Percentiles rank a stretch among this genome's conserved stretches.
Conservation (phyloP, 2,888 invertebrate species). For the Onchidella celtica region DNA sequence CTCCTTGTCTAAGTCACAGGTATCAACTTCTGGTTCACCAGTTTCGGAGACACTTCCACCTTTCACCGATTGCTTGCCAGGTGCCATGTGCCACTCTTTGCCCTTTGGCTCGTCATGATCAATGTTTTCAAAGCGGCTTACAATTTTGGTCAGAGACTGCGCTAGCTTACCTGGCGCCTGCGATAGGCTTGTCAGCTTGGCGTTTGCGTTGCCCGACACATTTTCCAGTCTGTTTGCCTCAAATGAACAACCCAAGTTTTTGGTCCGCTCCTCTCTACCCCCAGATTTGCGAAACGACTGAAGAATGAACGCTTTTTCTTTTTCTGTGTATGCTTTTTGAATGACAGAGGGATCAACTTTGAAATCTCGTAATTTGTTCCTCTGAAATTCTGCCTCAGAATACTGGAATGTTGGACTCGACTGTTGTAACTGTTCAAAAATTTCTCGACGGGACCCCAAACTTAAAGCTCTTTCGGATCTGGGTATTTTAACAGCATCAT, state of each 20-base stretch:
- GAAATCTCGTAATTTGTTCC: background rate
- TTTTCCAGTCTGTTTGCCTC: background rate
- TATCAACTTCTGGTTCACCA: too few species aligned
- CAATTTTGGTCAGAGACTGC: slow-evolving; percentile 15
- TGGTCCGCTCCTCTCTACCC: background rate
- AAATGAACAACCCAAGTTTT: slow-evolving; percentile 3
- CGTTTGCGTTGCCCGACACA: background rate
- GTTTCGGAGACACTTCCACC: background rate
- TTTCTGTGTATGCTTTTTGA: slow-evolving; percentile 33
- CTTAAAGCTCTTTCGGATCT: background rate
- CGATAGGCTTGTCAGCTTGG: background rate
- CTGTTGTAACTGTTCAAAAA: background rate
- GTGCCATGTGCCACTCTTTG: background rate
- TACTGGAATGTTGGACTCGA: too few species aligned
- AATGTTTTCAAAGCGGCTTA: slow-evolving; percentile 16
- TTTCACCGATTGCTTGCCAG: background rate
- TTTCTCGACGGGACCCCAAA: background rate
- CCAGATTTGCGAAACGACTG: slow-evolving; percentile 29
- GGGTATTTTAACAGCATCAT: too few species aligned
- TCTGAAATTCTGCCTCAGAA: background rate
- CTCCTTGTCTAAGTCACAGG: background rate
- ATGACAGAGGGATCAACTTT: background rate
- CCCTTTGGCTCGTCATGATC: background rate
- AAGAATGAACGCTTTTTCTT: slow-evolving; percentile 33
- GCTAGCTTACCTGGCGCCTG: background rate